Evolutionary conservation across 2,797 vertebrate genomes (phyloP), one percentile per base, ranked within the genome.

Genomic region (Oreochromis grahami): DNA sequence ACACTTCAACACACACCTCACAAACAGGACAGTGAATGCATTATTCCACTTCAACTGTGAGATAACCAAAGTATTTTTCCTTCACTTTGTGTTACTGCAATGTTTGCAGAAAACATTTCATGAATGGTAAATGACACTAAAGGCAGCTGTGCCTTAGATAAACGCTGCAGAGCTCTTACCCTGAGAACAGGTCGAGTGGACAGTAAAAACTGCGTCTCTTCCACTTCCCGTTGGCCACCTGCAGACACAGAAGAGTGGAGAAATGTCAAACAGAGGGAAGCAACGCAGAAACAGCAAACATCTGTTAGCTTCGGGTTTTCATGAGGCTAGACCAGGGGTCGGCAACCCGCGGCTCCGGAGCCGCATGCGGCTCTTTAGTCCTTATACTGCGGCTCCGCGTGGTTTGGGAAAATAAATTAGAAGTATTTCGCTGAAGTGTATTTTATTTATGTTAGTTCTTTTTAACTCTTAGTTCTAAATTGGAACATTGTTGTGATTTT

Each of bases 181-280:
- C 98, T 90, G 98, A 99, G 97, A 99, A 99, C 89, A 99, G 97
- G 94, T 99, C 98, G 3, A 99, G 94, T 0, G 98, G 98, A 90
- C 98, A 99, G 79, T 99, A 99, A 94, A 97, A 97, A 89, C 98
- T 99, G 70, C 96, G 96, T 85, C 97, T 96, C 92, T 98, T 99
- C 98, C 98, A 99, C 89, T 98, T 99, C 63, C 98, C 98, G 0
- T 97, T 98, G 19, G 98, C 97, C 84, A 99, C 96, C 98, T 99
- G 90, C 14, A 88, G 38, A 86, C 14, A 82, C 12, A 85, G 5
- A 26, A 12, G 12, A 55, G 3, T n/a, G 2, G 34, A 2, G 3
- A 51, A 21, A 76, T 41, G 32, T 43, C 19, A 45, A 26, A 70
- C 65, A 26, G 65, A 70, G 13, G 29, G 68, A 29, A 72, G 60